Percentiles rank a stretch among this genome's conserved stretches.
These are phyloP conservation scores for Meleagris gallopavo DNA, from an alignment of 2,113 vertebrate species.

Conservation along the genomic window DNA sequence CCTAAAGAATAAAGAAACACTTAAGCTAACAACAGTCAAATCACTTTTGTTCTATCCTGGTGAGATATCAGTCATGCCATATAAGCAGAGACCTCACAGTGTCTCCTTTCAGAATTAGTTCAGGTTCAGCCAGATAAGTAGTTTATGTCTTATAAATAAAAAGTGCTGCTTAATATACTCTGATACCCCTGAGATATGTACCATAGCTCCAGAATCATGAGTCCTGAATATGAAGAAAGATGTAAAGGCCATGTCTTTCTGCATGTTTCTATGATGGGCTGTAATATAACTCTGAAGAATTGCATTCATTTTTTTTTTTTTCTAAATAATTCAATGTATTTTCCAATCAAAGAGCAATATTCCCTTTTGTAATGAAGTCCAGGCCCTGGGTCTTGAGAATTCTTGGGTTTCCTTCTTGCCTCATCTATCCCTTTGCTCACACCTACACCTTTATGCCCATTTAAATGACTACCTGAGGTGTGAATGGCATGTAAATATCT, in stretches of 20 bases:
- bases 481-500: background rate
- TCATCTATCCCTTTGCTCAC: background rate
- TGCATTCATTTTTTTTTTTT: background rate
- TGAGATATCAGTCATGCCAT: background rate
- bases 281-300: background rate
- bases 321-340: background rate
- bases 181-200: background rate
- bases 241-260: background rate
- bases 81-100: background rate
- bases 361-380: background rate
- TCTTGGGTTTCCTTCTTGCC: background rate
- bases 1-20: background rate
- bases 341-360: background rate
- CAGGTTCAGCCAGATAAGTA: background rate
- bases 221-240: background rate
- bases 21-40: background rate
- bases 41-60: background rate
- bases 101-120: background rate
- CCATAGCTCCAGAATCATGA: background rate
- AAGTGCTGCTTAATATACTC: background rate
- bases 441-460: fast-evolving
- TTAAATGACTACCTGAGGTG: background rate
- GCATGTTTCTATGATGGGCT: background rate
- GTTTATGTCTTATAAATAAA: background rate
- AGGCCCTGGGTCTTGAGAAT: background rate